A percentile compares a stretch with the other conserved stretches of the same genome.
Conservation (phyloP, 2,888 invertebrate genomes). For the Drosophila pullipes region DNA sequence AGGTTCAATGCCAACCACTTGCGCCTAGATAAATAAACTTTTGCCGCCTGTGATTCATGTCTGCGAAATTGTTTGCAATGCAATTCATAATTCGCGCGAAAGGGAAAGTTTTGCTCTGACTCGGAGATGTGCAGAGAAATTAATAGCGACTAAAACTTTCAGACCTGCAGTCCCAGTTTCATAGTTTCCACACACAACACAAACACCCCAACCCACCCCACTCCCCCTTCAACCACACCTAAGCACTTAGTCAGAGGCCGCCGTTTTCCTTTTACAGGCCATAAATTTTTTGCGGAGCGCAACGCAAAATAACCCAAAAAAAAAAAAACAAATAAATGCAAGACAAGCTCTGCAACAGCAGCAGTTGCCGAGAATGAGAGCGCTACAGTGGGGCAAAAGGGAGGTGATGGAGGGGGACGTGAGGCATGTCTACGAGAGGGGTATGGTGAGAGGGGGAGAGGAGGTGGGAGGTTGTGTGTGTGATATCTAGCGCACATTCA, state of each 20-base stretch:
- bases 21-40: slow-evolving; percentile 23
- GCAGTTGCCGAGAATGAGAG: slow-evolving; percentile 17
- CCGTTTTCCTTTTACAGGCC: slow-evolving; percentile 48
- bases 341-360: slow-evolving; percentile 55
- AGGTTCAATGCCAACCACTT: background rate
- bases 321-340: slow-evolving; percentile 43
- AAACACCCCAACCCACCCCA: background rate
- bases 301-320: slow-evolving; percentile 72
- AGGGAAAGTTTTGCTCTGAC: slow-evolving; percentile 50
- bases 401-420: no score
- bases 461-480: slow-evolving; percentile 19
- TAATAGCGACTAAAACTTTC: slow-evolving; percentile 70
- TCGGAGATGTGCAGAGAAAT: slow-evolving; percentile 51
- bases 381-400: background rate
- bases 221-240: slow-evolving; percentile 1
- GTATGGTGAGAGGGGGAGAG: background rate
- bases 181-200: background rate
- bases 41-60: slow-evolving; percentile 13
- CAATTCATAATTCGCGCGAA: slow-evolving; percentile 56
- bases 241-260: slow-evolving; percentile 18
- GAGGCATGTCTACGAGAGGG: background rate
- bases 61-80: slow-evolving; percentile 39
- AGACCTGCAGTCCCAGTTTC: slow-evolving; percentile 46
- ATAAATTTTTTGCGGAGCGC: slow-evolving; percentile 66
- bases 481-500: slow-evolving; percentile 77